These are phyloP conservation scores for Tokudaia muenninki DNA, from an alignment of 2,797 vertebrate genomes.

Conservation along the genomic window DNA sequence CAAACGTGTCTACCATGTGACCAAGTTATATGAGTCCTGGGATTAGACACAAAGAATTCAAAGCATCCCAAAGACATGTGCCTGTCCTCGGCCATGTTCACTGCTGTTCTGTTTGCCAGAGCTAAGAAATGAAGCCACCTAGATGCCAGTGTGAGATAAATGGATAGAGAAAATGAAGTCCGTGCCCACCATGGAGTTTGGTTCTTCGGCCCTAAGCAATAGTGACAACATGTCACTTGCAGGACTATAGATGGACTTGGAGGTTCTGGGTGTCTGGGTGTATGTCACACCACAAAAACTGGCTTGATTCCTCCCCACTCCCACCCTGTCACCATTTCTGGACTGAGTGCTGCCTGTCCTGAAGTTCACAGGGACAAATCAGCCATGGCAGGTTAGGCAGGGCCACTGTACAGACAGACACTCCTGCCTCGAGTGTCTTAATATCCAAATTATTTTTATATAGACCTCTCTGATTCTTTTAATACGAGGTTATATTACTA, in stretches of 20 bases:
- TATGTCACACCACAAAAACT: neutral
- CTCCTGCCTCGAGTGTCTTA: neutral
- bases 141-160: neutral
- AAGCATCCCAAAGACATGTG: neutral
- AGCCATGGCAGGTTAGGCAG: neutral
- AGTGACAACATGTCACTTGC: neutral
- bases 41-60: neutral
- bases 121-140: neutral
- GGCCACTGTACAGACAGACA: no score
- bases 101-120: neutral
- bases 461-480: neutral
- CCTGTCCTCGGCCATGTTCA: no score
- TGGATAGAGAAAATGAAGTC: neutral
- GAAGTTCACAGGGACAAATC: neutral
- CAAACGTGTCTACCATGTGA: neutral
- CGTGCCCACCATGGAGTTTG: neutral
- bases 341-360: neutral
- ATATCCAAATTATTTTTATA: neutral
- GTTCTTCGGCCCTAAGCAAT: neutral
- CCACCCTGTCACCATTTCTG: neutral
- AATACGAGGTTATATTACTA: neutral
- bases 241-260: neutral
- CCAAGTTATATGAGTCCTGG: neutral
- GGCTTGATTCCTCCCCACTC: no score
- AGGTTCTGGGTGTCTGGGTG: neutral